Base-by-base conservation (phyloP, 2,797 vertebrate genomes). In the Echiichthys vipera region DNA sequence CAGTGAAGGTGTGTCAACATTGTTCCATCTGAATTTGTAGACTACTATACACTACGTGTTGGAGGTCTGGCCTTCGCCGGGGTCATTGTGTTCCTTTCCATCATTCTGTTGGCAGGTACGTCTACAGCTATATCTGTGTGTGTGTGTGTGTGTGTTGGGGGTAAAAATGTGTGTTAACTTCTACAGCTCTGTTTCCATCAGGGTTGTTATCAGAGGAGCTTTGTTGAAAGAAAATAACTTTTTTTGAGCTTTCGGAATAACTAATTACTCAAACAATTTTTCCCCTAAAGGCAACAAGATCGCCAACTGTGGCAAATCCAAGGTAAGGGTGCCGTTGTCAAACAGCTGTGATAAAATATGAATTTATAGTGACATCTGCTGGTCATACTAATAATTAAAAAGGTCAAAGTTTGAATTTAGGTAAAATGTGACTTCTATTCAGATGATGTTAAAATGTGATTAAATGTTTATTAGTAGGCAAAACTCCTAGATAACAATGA, bases 101-200 rank as follows among this genome's bases (percentile, higher is more conserved):
- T 95, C 70, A 1, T 95, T 24, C 76, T 95, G 49, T 71, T 95
- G 80, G 75, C 87, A 74, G 93, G 95, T 95, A 80, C 75, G 89
- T 90, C 29, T 62, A 39, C 49, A 54, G 7, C 18, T 20, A 17
- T 24, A 30, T 37, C 40, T 50, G 36, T 73, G 27, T 55, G 40
- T 43, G 13, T 64, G 12, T 54, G 37, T 27, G 29, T 54, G 15
- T 40, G 39, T 25, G 30, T 32, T 50, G 18, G 64, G 47, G 78
- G 13, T 25, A 20, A 55, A 6, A 24, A 17, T 27, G 24, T 55
- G 32, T 49, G 62, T 39, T n/a, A n/a, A n/a, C n/a, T 45, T 10
- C 18, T 29, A 5, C 18, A 27, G 15, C 64, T 55, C n/a, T 37
- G 29, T 50, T 57, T 59, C 24, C 12, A 32, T 71, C 18, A 25